phyloP scores from a whole-genome alignment of 2,888 invertebrate species.

The Punctoribates punctum region DNA sequence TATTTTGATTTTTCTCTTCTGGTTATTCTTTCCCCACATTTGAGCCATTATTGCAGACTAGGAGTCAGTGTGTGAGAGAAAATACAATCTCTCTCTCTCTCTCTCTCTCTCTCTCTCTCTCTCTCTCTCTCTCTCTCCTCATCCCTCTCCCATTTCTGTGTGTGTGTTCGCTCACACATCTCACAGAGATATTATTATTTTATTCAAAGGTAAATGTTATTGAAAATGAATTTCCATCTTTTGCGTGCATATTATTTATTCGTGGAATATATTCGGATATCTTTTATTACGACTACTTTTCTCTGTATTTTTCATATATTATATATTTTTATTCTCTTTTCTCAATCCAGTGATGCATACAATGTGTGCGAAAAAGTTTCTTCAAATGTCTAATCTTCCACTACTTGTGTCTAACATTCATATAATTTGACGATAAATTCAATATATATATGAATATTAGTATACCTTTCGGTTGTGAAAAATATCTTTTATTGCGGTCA shows the following conservation, averaged over 20 bases:
- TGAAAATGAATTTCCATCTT: slow-evolving; percentile 33
- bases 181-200: slow-evolving; percentile 30
- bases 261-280: not conserved
- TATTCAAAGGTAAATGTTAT: slow-evolving; percentile 37
- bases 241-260: slow-evolving; percentile 25
- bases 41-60: too few relatives aligned
- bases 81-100: not conserved
- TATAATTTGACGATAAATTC: slow-evolving; percentile 23
- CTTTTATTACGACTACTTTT: slow-evolving; percentile 9
- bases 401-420: slow-evolving; percentile 6
- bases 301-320: not conserved
- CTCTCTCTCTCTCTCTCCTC: not conserved
- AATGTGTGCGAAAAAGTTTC: not conserved
- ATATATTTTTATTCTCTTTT: not conserved
- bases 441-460: slow-evolving; percentile 33
- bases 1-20: slow-evolving; percentile 44
- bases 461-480: slow-evolving; percentile 12
- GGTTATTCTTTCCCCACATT: slow-evolving; percentile 10
- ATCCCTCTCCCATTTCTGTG: too few relatives aligned
- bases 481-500: slow-evolving; percentile 7
- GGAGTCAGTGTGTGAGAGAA: too few relatives aligned
- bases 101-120: not conserved
- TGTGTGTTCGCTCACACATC: slow-evolving; percentile 45
- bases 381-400: not conserved
- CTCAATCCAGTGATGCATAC: slow-evolving; percentile 4